Evolutionary conservation across 2,113 vertebrate species (phyloP).

Genomic region (Tyto alba): DNA sequence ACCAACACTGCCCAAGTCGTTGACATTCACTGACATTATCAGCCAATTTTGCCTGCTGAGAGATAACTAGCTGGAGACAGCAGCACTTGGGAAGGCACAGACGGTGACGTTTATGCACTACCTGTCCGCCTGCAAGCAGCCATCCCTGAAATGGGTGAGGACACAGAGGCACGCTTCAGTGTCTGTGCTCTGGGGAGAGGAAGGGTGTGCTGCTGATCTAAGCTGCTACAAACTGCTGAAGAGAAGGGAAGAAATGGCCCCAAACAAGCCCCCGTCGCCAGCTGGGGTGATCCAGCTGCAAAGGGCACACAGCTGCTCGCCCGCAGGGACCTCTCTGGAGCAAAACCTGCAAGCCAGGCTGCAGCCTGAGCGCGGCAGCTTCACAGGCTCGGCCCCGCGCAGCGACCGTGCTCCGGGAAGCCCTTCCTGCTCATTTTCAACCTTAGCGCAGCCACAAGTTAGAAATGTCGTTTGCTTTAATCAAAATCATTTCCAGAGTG

Average conservation of each 20-base stretch:
- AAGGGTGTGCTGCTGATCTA: not conserved
- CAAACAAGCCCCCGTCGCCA: not conserved
- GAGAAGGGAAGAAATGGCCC: not conserved
- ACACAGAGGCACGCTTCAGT: rapidly evolving
- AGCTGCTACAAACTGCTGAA: not conserved
- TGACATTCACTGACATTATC: not conserved
- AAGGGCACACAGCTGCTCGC: not conserved
- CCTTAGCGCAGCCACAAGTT: not conserved
- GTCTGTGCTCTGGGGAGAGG: too few relatives aligned
- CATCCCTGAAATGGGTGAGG: not conserved
- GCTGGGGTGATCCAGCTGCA: not conserved
- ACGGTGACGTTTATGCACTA: not conserved
- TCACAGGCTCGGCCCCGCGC: not conserved
- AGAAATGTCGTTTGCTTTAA: not conserved
- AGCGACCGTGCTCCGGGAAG: not conserved
- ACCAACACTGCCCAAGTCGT: too few relatives aligned
- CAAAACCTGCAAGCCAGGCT: not conserved
- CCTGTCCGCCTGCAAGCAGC: not conserved
- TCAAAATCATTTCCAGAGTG: not conserved
- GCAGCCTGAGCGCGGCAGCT: not conserved
- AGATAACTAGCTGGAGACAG: not conserved
- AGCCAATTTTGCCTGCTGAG: not conserved
- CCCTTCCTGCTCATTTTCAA: not conserved
- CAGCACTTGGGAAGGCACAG: not conserved
- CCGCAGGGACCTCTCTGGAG: not conserved